These are phyloP conservation scores for Tokudaia tokunoshimensis DNA, from an alignment of 2,797 vertebrate genomes.

Conservation along the genomic window DNA sequence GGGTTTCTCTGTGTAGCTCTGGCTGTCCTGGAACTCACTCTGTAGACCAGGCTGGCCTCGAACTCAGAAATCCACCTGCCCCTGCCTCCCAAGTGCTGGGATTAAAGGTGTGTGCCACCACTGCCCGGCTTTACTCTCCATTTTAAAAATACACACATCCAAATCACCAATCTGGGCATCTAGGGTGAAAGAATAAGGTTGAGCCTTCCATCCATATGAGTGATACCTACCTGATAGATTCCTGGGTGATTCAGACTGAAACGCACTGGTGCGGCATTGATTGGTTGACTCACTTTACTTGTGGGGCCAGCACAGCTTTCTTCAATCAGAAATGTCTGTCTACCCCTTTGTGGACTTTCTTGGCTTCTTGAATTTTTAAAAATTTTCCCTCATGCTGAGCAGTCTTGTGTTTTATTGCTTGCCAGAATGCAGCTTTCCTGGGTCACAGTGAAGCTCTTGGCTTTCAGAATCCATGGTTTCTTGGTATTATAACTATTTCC, in stretches of 20 bases:
- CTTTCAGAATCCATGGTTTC: constrained; percentile 52
- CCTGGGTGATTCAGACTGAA: constrained; percentile 31
- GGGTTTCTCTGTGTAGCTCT: too few relatives aligned
- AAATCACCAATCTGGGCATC: background rate
- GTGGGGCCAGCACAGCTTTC: constrained; percentile 23
- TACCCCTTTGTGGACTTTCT: background rate
- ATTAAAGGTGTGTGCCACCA: too few relatives aligned
- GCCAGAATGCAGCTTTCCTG: constrained; percentile 53
- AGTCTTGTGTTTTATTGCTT: background rate
- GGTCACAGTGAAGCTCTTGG: background rate
- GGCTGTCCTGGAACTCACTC: too few relatives aligned
- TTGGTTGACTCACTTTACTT: constrained; percentile 15
- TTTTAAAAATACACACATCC: constrained; percentile 23
- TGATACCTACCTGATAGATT: constrained; percentile 7
- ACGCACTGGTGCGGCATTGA: background rate
- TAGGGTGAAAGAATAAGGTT: background rate
- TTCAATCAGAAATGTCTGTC: background rate
- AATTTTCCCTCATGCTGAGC: constrained; percentile 15
- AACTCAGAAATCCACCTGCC: too few relatives aligned
- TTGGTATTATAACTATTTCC: constrained; percentile 33
- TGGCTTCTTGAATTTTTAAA: constrained; percentile 48
- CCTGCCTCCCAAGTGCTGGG: too few relatives aligned
- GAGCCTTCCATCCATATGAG: background rate
- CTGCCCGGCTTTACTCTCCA: too few relatives aligned
- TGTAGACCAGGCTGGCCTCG: too few relatives aligned